phyloP scores from a whole-genome alignment of 2,113 vertebrate genomes.

The Potamarius usumacintae region DNA sequence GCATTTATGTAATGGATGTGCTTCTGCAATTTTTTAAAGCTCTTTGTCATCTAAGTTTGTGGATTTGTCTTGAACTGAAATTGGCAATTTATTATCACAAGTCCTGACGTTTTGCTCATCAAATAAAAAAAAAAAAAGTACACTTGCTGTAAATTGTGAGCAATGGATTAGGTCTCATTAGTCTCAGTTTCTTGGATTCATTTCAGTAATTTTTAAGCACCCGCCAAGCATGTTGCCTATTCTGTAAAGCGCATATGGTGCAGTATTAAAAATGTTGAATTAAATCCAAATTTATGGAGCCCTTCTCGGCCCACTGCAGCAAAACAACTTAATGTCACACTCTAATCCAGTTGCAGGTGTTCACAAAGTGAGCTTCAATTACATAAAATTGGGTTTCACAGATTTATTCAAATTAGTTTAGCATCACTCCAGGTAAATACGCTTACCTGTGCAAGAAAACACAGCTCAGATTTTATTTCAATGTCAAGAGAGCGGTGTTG shows the following conservation, averaged over 20 bases:
- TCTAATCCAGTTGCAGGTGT: constrained; percentile 76
- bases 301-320: constrained; percentile 67
- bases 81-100: constrained; percentile 9
- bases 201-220: constrained; percentile 65
- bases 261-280: constrained; percentile 69
- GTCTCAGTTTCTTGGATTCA: constrained; percentile 61
- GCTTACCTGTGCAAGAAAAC: constrained; percentile 73
- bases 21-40: not conserved
- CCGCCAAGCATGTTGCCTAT: constrained; percentile 66
- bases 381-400: constrained; percentile 74
- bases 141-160: constrained; percentile 49
- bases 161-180: constrained; percentile 66
- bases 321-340: constrained; percentile 76
- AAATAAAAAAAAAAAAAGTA: constrained; percentile 32
- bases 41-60: not conserved
- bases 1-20: not conserved
- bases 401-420: constrained; percentile 78
- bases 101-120: constrained; percentile 19
- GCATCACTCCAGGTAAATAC: constrained; percentile 71
- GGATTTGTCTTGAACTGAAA: not conserved
- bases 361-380: constrained; percentile 73
- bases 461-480: constrained; percentile 42
- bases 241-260: constrained; percentile 72
- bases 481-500: constrained; percentile 59
- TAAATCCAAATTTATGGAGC: constrained; percentile 71